Percentiles rank a stretch among this genome's conserved stretches.
Conservation (phyloP, 2,113 vertebrate species). For the Pollimyrus isidori region DNA sequence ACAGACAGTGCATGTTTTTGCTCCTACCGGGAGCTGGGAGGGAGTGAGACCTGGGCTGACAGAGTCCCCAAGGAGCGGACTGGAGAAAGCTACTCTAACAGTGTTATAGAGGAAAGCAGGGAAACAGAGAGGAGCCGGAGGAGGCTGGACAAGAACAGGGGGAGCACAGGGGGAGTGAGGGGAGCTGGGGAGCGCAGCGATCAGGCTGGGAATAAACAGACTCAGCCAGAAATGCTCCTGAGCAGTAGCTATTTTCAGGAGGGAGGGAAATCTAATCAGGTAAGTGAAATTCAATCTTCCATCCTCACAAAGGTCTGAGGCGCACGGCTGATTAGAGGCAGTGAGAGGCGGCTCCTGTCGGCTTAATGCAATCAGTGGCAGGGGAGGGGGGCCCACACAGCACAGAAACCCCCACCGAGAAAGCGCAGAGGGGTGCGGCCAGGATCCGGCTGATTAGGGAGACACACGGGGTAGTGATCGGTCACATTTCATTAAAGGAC, state of each 20-base stretch:
- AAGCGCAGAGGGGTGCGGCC: background rate
- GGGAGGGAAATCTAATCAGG: slow-evolving; percentile 18
- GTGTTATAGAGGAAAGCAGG: slow-evolving; percentile 24
- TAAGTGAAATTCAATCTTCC: slow-evolving; percentile 17
- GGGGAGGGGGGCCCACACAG: background rate
- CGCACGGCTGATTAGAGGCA: background rate
- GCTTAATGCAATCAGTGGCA: slow-evolving; percentile 12
- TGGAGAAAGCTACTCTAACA: background rate
- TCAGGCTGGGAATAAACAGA: background rate
- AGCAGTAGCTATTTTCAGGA: slow-evolving; percentile 10
- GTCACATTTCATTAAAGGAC: background rate
- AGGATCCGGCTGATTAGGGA: background rate
- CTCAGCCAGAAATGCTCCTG: background rate
- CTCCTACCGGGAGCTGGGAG: background rate
- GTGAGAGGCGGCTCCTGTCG: background rate
- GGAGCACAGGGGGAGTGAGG: background rate
- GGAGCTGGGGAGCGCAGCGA: background rate
- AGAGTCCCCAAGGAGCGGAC: background rate
- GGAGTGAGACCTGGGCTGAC: background rate
- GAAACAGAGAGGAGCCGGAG: slow-evolving; percentile 30
- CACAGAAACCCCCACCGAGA: background rate
- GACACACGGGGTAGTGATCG: background rate
- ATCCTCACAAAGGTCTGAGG: background rate
- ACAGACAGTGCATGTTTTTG: background rate
- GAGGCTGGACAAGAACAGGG: background rate